These are phyloP conservation scores for Hydrocynus forskahlii DNA, from an alignment of 2,797 vertebrate species.

Conservation along the genomic window DNA sequence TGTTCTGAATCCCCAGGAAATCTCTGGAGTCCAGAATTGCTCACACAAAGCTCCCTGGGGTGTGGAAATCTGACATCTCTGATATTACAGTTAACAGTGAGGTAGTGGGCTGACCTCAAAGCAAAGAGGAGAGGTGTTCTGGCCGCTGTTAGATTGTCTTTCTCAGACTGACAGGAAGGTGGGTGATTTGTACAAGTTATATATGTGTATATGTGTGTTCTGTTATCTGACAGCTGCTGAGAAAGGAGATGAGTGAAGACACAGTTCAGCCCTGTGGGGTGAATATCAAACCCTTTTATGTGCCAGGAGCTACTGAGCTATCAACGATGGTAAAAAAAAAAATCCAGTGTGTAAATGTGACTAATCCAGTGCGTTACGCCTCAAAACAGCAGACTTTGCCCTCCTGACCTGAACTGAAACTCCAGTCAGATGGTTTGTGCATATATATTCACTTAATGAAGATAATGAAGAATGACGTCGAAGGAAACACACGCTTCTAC, in stretches of 20 bases:
- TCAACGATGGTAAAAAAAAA: slow-evolving; percentile 69
- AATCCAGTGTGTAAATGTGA: slow-evolving; percentile 66
- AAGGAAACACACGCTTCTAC: neutral
- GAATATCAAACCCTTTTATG: slow-evolving; percentile 65
- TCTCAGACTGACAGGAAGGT: slow-evolving; percentile 22
- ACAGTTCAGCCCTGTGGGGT: slow-evolving; percentile 39
- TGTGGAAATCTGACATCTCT: slow-evolving; percentile 10
- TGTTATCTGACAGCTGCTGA: slow-evolving; percentile 44
- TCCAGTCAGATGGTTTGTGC: slow-evolving; percentile 36
- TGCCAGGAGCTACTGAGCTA: slow-evolving; percentile 70
- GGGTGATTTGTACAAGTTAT: slow-evolving; percentile 15
- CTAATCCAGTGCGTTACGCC: slow-evolving; percentile 68
- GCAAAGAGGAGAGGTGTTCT: neutral
- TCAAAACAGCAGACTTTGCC: slow-evolving; percentile 64
- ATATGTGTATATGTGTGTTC: neutral
- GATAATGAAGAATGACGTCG: neutral
- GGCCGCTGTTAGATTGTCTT: slow-evolving; percentile 2
- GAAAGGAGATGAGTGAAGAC: neutral
- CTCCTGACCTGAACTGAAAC: slow-evolving; percentile 58
- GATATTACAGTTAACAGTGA: slow-evolving; percentile 8
- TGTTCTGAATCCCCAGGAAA: neutral
- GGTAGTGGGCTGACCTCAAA: slow-evolving; percentile 4
- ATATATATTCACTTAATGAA: neutral
- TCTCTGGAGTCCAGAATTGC: neutral
- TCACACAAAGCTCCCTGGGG: neutral